phyloP scores from a whole-genome alignment of 2,113 vertebrate species.

The Cervus canadensis region DNA sequence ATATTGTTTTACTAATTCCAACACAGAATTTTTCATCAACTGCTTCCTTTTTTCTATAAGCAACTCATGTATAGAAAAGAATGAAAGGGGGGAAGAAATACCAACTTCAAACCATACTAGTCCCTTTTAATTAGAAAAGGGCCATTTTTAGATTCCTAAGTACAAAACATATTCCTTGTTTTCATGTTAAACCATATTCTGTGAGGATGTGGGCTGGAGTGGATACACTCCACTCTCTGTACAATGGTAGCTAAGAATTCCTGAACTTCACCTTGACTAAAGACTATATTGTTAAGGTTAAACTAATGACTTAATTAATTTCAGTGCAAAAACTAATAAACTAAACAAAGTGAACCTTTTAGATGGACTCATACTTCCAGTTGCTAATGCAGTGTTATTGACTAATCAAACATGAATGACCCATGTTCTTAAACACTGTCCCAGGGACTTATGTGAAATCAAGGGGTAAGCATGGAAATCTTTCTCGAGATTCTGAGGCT shows the following conservation, averaged over 20 bases:
- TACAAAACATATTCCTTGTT: not conserved
- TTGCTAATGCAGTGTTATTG: not conserved
- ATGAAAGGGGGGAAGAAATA: not conserved
- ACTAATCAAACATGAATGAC: not conserved
- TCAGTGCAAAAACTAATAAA: not conserved
- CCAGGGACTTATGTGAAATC: not conserved
- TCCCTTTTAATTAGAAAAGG: not conserved
- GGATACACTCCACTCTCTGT: not conserved
- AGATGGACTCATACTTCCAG: not conserved
- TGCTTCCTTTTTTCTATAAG: not conserved
- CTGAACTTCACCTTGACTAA: not conserved
- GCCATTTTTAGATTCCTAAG: not conserved
- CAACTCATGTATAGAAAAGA: not conserved
- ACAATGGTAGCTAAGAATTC: not conserved
- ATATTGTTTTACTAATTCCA: not conserved
- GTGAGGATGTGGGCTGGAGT: not conserved
- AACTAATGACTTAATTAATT: not conserved
- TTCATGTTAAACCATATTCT: not conserved
- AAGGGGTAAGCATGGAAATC: not conserved
- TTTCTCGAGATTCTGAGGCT: not conserved
- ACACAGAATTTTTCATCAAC: not conserved
- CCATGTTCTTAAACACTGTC: not conserved
- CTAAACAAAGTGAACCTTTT: not conserved
- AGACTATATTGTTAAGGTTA: not conserved
- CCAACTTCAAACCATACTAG: not conserved